A percentile compares a stretch with the other conserved stretches of the same genome.
phyloP scores from a whole-genome alignment of 2,797 vertebrate species.

The Poecilia wingei region DNA sequence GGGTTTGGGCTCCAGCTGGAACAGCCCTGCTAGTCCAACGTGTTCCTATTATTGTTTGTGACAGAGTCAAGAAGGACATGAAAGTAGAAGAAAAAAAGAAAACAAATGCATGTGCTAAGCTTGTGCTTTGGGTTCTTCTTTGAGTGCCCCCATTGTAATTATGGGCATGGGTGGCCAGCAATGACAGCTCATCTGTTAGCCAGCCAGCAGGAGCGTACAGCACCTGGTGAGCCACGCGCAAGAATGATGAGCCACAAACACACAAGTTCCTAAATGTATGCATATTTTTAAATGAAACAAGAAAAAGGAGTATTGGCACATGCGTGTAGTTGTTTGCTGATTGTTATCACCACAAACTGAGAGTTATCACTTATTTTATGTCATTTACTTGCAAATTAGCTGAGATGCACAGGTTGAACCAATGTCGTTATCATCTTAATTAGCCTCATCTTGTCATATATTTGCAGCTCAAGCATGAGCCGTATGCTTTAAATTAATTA shows the following conservation, averaged over 20 bases:
- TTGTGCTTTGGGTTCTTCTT: constrained; percentile 69
- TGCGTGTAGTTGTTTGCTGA: constrained; percentile 24
- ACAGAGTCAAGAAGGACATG: constrained; percentile 79
- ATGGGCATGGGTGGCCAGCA: constrained; percentile 81
- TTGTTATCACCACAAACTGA: constrained; percentile 32
- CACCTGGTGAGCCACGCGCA: constrained; percentile 71
- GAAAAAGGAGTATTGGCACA: constrained; percentile 20
- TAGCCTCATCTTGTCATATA: constrained; percentile 55
- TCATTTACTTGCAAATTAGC: constrained; percentile 52
- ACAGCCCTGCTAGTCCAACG: constrained; percentile 71
- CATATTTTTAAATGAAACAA: constrained; percentile 41
- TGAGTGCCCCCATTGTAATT: constrained; percentile 80
- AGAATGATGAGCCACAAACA: constrained; percentile 62
- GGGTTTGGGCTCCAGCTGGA: constrained; percentile 72
- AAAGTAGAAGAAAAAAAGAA: constrained; percentile 50
- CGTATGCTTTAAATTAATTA: constrained; percentile 57
- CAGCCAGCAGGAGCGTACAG: constrained; percentile 68
- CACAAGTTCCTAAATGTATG: constrained; percentile 69
- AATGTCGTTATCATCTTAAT: constrained; percentile 63
- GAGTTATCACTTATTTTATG: constrained; percentile 35
- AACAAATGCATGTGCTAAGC: constrained; percentile 55
- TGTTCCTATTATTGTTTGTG: constrained; percentile 79
- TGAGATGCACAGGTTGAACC: constrained; percentile 41
- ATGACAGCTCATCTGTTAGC: constrained; percentile 85
- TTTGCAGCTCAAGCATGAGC: constrained; percentile 44